Percentiles rank a stretch among this genome's conserved stretches.
phyloP scores from a whole-genome alignment of 2,113 vertebrate species.

The Ascaphus truei region DNA sequence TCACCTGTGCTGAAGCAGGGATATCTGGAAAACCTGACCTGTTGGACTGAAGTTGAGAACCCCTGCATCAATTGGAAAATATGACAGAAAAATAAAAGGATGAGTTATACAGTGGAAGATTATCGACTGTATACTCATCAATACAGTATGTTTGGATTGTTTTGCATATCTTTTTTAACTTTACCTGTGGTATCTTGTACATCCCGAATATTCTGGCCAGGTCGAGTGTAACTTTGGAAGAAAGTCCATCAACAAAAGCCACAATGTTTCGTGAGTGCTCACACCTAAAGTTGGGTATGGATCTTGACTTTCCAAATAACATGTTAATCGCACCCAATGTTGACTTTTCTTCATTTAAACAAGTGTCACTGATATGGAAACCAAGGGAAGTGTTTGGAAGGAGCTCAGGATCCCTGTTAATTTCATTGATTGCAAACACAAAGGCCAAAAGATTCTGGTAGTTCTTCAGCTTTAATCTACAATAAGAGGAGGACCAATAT shows the following conservation, averaged over 20 bases:
- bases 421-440: constrained; percentile 3
- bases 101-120: too few relatives aligned
- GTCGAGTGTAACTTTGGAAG: neutral
- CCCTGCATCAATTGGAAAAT: too few relatives aligned
- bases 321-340: neutral
- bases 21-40: too few relatives aligned
- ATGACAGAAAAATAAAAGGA: too few relatives aligned
- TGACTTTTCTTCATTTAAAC: neutral
- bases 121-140: too few relatives aligned
- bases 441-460: constrained; percentile 20
- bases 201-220: neutral
- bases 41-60: too few relatives aligned
- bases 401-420: neutral
- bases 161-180: too few relatives aligned
- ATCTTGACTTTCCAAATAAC: neutral
- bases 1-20: too few relatives aligned
- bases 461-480: neutral
- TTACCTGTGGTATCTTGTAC: neutral
- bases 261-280: neutral
- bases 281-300: constrained; percentile 12
- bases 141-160: too few relatives aligned
- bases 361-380: neutral
- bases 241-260: neutral
- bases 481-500: neutral
- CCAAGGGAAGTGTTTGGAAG: constrained; percentile 7